phyloP scores from a whole-genome alignment of 2,797 vertebrate genomes.

The Onychomys torridus region DNA sequence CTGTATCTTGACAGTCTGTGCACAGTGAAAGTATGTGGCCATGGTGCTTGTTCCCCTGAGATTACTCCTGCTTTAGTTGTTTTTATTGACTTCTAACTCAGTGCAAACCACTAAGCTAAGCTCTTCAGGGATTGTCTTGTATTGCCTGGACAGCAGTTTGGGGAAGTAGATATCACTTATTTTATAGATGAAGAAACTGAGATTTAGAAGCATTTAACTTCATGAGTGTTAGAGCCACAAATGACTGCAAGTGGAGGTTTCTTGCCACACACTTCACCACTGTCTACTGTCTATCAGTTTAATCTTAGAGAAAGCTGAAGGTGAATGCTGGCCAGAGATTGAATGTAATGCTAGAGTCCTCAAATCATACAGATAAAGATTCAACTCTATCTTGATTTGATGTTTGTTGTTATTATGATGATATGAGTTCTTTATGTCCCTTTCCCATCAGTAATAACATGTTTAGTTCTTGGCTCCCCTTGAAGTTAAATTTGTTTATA shows the following conservation, averaged over 20 bases:
- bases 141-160: background rate
- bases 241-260: background rate
- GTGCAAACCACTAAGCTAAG: slow-evolving; percentile 9
- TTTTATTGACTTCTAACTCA: slow-evolving; percentile 47
- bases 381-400: background rate
- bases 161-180: background rate
- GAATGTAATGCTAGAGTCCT: background rate
- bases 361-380: background rate
- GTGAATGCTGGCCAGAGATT: background rate
- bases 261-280: background rate
- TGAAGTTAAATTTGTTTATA: slow-evolving; percentile 13
- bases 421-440: background rate
- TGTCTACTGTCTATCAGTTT: background rate
- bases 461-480: background rate
- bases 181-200: slow-evolving; percentile 46
- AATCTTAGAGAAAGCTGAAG: background rate
- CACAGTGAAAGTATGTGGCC: background rate
- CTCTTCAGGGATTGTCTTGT: slow-evolving; percentile 1
- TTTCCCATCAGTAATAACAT: background rate
- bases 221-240: background rate
- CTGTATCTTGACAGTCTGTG: background rate
- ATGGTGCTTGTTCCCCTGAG: background rate
- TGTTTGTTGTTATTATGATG: background rate
- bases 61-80: slow-evolving; percentile 1
- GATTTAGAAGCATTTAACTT: slow-evolving; percentile 8